Percentiles rank a stretch among this genome's conserved stretches.
phyloP scores from a whole-genome alignment of 2,797 vertebrate species.

The Vireo griseus region DNA sequence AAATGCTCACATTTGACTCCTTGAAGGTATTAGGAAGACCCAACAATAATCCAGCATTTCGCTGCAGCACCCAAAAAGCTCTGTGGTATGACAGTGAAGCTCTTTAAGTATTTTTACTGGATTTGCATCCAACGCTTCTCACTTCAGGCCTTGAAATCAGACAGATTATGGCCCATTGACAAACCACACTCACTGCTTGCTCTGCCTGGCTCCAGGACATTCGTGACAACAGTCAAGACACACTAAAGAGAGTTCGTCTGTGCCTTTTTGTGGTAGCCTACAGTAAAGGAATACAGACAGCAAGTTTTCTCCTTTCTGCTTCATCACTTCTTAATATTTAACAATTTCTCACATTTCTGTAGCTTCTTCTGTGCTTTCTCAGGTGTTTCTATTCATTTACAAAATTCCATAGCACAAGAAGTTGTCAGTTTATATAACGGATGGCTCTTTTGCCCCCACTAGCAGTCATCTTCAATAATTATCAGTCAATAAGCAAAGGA shows the following conservation, averaged over 20 bases:
- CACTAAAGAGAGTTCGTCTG: accelerated
- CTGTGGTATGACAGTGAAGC: accelerated
- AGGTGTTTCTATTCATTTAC: not conserved
- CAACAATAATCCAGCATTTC: not conserved
- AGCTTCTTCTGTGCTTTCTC: not conserved
- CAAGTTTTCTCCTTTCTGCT: not conserved
- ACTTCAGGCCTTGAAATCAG: not conserved
- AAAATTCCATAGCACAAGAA: not conserved
- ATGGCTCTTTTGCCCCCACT: accelerated
- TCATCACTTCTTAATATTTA: not conserved
- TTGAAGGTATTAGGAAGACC: accelerated
- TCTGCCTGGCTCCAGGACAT: not conserved
- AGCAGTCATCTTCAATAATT: not conserved
- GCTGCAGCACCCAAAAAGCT: not conserved
- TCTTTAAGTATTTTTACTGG: not conserved
- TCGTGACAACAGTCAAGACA: not conserved
- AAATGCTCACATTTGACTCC: not conserved
- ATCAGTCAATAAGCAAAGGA: not conserved
- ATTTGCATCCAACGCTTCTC: not conserved
- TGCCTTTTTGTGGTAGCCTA: not conserved
- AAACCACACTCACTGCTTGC: not conserved
- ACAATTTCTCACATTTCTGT: not conserved
- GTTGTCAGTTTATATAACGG: not conserved
- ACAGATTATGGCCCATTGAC: not conserved
- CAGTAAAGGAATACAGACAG: not conserved